Evolutionary conservation across 2,113 vertebrate species (phyloP).

Genomic region (Semnornis frantzii): DNA sequence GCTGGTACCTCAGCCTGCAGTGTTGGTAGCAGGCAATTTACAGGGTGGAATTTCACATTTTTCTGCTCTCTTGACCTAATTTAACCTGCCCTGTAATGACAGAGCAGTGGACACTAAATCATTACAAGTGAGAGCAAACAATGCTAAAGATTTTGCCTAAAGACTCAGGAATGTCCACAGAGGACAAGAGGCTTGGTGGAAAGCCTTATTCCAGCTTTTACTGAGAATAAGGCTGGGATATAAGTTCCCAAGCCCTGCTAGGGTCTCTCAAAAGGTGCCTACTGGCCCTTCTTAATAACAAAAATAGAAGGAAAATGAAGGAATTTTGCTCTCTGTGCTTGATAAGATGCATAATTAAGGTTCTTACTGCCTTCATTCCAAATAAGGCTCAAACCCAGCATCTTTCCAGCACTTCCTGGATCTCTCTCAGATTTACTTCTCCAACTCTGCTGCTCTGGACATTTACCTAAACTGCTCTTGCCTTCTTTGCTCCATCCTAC

Average conservation of each 20-base stretch:
- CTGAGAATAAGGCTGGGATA: background rate
- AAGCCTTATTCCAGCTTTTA: background rate
- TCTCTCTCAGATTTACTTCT: background rate
- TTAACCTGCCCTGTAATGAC: slow-evolving; percentile 1
- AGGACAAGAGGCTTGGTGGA: background rate
- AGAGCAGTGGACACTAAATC: background rate
- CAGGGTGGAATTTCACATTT: slow-evolving; percentile 21
- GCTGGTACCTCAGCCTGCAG: background rate
- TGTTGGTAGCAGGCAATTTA: background rate
- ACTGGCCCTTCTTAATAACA: background rate
- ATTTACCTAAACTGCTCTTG: background rate
- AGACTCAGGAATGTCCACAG: background rate
- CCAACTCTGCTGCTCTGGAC: background rate
- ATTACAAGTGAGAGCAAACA: background rate
- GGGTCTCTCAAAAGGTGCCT: background rate
- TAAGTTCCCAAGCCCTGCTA: background rate
- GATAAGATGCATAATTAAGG: background rate
- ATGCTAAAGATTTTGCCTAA: background rate
- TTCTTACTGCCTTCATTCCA: background rate
- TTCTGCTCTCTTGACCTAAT: background rate
- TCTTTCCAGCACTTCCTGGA: background rate
- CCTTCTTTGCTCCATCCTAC: background rate
- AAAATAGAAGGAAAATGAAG: background rate
- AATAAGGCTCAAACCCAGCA: background rate
- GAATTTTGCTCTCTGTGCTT: background rate